phyloP scores from a whole-genome alignment of 2,888 invertebrate species.

The Dryobota labecula region DNA sequence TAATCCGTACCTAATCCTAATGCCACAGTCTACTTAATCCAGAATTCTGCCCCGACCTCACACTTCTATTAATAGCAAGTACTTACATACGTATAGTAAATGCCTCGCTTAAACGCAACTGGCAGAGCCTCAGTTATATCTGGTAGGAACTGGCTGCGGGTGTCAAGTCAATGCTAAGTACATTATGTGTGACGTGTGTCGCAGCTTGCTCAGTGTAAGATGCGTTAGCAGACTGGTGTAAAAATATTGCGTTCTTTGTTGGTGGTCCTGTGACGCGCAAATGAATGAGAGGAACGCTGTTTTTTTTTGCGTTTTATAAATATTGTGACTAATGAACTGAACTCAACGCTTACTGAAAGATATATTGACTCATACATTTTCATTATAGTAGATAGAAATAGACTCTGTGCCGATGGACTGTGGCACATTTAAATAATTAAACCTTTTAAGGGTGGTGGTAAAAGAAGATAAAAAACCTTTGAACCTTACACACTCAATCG shows the following conservation, averaged over 20 bases:
- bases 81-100: constrained; percentile 24
- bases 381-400: neutral
- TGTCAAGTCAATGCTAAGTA: constrained; percentile 56
- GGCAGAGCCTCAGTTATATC: constrained; percentile 25
- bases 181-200: constrained; percentile 41
- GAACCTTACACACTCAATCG: no score
- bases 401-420: neutral
- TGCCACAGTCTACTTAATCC: constrained; percentile 4
- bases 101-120: constrained; percentile 36
- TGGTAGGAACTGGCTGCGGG: constrained; percentile 42
- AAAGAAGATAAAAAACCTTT: no score
- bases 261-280: constrained; percentile 9
- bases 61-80: constrained; percentile 13
- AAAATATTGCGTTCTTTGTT: constrained; percentile 24
- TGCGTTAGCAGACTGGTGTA: constrained; percentile 15
- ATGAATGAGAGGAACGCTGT: neutral
- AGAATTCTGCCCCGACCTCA: constrained; percentile 34
- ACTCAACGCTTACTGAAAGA: neutral
- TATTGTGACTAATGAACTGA: neutral
- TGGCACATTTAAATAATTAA: neutral
- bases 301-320: neutral
- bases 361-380: neutral
- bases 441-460: no score
- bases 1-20: constrained; percentile 25
- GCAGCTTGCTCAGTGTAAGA: constrained; percentile 1